A percentile compares a stretch with the other conserved stretches of the same genome.
Evolutionary conservation across 2,113 vertebrate species (phyloP).

Genomic region (Hirundichthys speculiger): DNA sequence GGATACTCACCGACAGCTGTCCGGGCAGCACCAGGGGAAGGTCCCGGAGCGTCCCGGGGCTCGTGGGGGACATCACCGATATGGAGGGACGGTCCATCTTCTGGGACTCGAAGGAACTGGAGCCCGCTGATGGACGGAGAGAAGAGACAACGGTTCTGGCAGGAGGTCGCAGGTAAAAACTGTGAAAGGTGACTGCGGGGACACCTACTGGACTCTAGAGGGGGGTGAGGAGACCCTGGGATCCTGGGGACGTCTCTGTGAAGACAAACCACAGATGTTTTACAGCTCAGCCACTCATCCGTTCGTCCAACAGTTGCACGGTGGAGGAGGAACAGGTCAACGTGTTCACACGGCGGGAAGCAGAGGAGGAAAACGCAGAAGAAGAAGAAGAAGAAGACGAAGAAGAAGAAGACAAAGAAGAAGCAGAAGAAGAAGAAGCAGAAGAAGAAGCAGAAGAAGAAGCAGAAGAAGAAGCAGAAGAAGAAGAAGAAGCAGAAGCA

Average conservation of each 20-base stretch:
- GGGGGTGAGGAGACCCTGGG: constrained; percentile 95
- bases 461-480: too few species aligned
- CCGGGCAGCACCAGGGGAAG: constrained; percentile 93
- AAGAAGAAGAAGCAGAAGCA: too few species aligned
- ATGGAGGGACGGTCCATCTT: constrained; percentile 99
- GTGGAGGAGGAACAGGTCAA: constrained; percentile 12
- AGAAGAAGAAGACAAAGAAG: too few species aligned
- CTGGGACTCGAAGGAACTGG: constrained; percentile 98
- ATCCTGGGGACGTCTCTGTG: constrained; percentile 95
- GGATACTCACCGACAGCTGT: constrained; percentile 92
- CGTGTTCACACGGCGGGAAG: constrained; percentile 7
- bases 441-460: too few species aligned
- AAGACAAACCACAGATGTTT: constrained; percentile 25
- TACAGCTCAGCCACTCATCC: too few species aligned
- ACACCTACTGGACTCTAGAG: constrained; percentile 93
- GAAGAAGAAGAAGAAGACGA: too few species aligned
- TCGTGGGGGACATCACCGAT: constrained; percentile 98
- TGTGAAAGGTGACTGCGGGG: neutral
- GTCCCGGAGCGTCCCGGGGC: constrained; percentile 92
- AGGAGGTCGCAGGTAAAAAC: too few species aligned
- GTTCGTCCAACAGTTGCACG: neutral
- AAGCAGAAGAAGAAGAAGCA: too few species aligned
- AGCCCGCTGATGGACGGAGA: constrained; percentile 82
- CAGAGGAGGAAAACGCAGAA: constrained; percentile 25
- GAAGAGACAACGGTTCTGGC: too few species aligned